Evolutionary conservation across 2,113 vertebrate genomes (phyloP).

Genomic region (Zonotrichia leucophrys): DNA sequence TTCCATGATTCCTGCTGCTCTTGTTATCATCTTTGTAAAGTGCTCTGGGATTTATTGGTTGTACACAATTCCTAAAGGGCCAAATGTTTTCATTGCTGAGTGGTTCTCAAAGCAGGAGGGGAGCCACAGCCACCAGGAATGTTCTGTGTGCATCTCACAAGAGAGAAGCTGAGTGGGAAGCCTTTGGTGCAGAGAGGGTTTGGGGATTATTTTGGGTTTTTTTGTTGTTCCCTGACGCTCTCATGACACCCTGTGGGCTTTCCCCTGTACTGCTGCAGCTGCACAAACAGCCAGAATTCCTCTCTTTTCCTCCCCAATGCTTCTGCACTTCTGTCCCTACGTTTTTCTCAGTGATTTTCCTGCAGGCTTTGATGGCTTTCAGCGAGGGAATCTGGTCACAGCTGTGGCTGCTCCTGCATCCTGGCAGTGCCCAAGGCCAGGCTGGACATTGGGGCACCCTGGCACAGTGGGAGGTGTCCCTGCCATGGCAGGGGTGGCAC

Average conservation of each 20-base stretch:
- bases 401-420: background rate
- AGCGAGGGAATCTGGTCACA: background rate
- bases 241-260: conserved; percentile 47
- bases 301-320: background rate
- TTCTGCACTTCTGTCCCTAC: background rate
- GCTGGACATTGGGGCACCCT: background rate
- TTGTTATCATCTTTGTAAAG: background rate
- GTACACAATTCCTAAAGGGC: background rate
- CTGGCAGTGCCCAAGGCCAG: background rate
- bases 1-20: background rate
- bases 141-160: rapidly evolving
- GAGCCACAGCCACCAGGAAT: background rate
- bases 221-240: background rate
- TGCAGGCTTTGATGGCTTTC: background rate
- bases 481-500: too few relatives aligned
- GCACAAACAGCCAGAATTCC: background rate
- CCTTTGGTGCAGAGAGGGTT: background rate
- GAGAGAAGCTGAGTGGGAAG: background rate
- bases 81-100: background rate
- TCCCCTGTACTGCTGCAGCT: background rate
- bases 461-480: background rate
- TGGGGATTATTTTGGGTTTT: background rate
- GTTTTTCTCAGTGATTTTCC: background rate
- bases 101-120: background rate
- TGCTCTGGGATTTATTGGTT: background rate